Evolutionary conservation across 1,140 invertebrate species (phyloP), one percentile per base, ranked within the genome.

Genomic region (Streblospio benedicti): DNA sequence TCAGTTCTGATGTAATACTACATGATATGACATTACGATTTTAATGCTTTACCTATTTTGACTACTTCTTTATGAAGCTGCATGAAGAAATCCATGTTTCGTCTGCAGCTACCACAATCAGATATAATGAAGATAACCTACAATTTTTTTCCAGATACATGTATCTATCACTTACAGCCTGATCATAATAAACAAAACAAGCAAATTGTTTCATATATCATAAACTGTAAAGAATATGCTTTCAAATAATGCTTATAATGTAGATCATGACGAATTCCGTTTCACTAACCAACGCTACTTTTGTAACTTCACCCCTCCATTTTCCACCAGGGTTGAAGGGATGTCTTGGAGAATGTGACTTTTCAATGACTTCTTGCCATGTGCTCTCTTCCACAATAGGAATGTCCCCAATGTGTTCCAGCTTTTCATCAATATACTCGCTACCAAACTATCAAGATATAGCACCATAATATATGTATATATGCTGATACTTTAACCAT

Each of bases 101-200:
- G 59, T 35, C 28, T 47, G 59, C 67, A 68, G 44, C 67, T 68
- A 31, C 65, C 56, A 52, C 67, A 68, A 31, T 63, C 67, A 52
- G 62, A 50, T 47, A 66, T 66, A 1, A 68, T 53, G 61, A 67
- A 68, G 30, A 68, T 55, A 35, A 68, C 63, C 67, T 68, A 33
- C 12, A 60, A n/a, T n/a, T n/a, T n/a, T n/a, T n/a, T n/a, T n/a
- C n/a, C n/a, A n/a, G n/a, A n/a, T n/a, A n/a, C n/a, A n/a, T n/a
- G n/a, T n/a, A n/a, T n/a, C n/a, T n/a, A n/a, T n/a, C n/a, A n/a
- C n/a, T n/a, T n/a, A n/a, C n/a, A n/a, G n/a, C n/a, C n/a, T n/a
- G n/a, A n/a, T n/a, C n/a, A n/a, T n/a, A n/a, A n/a, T n/a, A n/a
- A n/a, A n/a, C n/a, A n/a, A n/a, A n/a, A n/a, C n/a, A n/a, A n/a